Conservation (phyloP, 2,888 invertebrate species). For the Crematogaster levior region DNA sequence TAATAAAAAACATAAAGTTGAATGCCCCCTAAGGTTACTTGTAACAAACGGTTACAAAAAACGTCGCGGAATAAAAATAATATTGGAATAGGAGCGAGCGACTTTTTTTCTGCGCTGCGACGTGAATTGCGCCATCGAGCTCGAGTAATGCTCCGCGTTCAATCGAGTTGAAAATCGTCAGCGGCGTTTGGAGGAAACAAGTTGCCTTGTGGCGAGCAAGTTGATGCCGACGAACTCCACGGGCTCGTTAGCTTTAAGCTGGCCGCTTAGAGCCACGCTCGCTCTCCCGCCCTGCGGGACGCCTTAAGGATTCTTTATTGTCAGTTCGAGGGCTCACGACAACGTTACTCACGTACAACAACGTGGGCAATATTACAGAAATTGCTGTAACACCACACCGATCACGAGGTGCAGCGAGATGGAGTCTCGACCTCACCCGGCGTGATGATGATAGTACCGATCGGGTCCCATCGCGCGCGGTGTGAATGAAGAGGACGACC, state of each 20-base stretch:
- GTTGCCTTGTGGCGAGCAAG: conserved; percentile 42
- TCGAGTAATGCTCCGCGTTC: conserved; percentile 44
- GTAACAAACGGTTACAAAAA: conserved; percentile 30
- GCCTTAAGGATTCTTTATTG: conserved; percentile 59
- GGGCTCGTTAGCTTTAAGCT: conserved; percentile 46
- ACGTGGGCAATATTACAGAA: conserved; percentile 75
- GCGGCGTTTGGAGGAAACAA: conserved; percentile 40
- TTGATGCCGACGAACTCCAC: conserved; percentile 39
- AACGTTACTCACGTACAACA: conserved; percentile 73
- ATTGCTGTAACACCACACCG: conserved; percentile 77
- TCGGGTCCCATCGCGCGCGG: conserved; percentile 47
- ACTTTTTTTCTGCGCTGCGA: conserved; percentile 31
- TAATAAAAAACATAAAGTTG: conserved; percentile 29
- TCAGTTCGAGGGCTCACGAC: conserved; percentile 62
- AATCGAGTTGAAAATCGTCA: conserved; percentile 55
- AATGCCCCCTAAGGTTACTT: conserved; percentile 1
- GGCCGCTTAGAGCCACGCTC: conserved; percentile 36
- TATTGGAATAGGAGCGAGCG: conserved; percentile 45
- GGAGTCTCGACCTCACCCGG: conserved; percentile 71
- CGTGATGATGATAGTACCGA: conserved; percentile 63
- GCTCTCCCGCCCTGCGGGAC: conserved; percentile 43
- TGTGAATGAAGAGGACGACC: conserved; percentile 72
- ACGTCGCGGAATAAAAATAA: conserved; percentile 27
- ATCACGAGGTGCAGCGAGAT: conserved; percentile 73
- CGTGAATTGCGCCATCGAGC: conserved; percentile 38